A percentile compares a stretch with the other conserved stretches of the same genome.
Conservation (phyloP, 2,797 vertebrate genomes). For the Microctenopoma stevenorrisi region DNA sequence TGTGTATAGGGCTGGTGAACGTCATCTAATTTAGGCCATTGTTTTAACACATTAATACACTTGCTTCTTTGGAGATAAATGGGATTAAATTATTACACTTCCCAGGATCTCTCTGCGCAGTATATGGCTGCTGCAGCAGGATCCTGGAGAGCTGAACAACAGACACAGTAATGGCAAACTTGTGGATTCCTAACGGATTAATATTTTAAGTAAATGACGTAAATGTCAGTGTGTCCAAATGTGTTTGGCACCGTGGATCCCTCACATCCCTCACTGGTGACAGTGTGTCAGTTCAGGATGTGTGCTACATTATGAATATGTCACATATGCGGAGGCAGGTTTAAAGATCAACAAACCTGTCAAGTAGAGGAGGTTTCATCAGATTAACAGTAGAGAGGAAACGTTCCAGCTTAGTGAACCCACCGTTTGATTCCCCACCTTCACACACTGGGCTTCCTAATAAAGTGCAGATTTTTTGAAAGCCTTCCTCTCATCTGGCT, state of each 20-base stretch:
- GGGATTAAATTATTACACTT: conserved; percentile 55
- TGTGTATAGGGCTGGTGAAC: conserved; percentile 17
- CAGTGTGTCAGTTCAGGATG: background rate
- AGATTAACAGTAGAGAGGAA: conserved; percentile 64
- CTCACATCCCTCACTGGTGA: background rate
- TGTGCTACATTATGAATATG: conserved; percentile 22
- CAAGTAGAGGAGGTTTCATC: conserved; percentile 40
- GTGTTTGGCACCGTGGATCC: background rate
- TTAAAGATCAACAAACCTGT: conserved; percentile 64
- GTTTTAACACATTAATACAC: conserved; percentile 27
- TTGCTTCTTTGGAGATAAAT: conserved; percentile 31
- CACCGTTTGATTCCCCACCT: conserved; percentile 56
- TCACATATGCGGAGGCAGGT: conserved; percentile 39
- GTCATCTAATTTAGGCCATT: conserved; percentile 29
- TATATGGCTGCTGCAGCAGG: conserved; percentile 7
- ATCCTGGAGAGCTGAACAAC: background rate
- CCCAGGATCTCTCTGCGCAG: conserved; percentile 20
- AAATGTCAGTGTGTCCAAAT: conserved; percentile 13
- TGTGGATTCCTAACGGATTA: background rate
- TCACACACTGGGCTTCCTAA: conserved; percentile 54
- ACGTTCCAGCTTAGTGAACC: conserved; percentile 57
- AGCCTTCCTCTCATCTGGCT: conserved; percentile 54
- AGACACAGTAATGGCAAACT: background rate
- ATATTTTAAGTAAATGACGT: background rate
- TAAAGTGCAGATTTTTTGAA: conserved; percentile 29